Evolutionary conservation across 2,113 vertebrate genomes (phyloP).

Genomic region (Oreochromis aureus): DNA sequence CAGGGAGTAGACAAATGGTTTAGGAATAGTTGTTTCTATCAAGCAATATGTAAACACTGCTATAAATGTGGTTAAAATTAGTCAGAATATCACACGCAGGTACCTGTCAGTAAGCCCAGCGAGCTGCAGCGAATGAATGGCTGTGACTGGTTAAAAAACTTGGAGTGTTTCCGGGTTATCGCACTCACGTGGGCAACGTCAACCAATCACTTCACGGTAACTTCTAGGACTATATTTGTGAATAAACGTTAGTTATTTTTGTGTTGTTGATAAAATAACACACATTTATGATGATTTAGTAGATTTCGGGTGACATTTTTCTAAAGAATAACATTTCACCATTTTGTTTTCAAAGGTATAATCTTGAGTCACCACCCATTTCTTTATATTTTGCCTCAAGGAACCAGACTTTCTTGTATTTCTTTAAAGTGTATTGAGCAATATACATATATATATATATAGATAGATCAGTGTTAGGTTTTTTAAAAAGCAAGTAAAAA

Average conservation of each 20-base stretch:
- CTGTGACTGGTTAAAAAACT: conserved; percentile 54
- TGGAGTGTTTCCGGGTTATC: conserved; percentile 64
- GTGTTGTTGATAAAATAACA: neutral
- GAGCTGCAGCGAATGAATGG: conserved; percentile 58
- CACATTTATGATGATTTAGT: neutral
- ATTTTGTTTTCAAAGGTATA: neutral
- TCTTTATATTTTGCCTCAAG: no score
- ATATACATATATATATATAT: no score
- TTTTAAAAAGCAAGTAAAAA: no score
- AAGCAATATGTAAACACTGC: neutral
- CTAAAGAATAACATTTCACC: neutral
- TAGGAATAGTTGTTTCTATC: fast-evolving
- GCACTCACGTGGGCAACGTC: conserved; percentile 26
- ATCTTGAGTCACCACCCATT: neutral
- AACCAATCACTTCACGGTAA: neutral
- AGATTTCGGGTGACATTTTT: neutral
- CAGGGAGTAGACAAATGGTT: neutral
- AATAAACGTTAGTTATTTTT: neutral
- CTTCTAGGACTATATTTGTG: neutral
- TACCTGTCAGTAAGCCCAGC: conserved; percentile 66
- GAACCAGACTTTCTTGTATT: no score
- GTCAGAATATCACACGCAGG: neutral
- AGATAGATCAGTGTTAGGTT: no score
- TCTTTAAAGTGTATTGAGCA: no score
- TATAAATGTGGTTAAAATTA: neutral